Base-by-base conservation (phyloP, 1,140 invertebrate genomes). In the Trypoxylus dichotomus region DNA sequence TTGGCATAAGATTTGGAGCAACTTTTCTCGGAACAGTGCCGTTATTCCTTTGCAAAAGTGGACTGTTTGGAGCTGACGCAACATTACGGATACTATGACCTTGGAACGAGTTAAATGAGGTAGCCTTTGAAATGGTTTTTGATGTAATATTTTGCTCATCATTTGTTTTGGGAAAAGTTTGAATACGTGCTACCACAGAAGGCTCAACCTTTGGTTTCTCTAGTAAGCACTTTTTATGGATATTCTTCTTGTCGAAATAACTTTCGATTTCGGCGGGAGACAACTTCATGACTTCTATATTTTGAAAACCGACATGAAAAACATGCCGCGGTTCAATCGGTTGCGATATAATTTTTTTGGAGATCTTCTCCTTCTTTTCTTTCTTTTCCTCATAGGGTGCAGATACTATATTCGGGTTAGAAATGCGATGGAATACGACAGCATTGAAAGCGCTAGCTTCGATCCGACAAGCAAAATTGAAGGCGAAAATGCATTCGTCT, bases 241-340 rank as follows among this genome's bases (percentile, higher is more conserved):
- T 68, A 68, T 68, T 68, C 21, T 68, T 68, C 27, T 68, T 68
- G 13, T 68, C 60, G 15, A 68, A 68, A 7, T 68, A 68, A 68
- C 60, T 68, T 29, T 68, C 60, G 60, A 68, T 68, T 68, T 68
- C 60, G 5, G 21, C 27, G 13, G 60, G 60, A 7, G 60, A 6
- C 7, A 68, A 27, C 21, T 68, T 68, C 24, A 68, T 25, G 8
- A 68, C 60, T 0, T 68, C 60, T 1, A 24, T 1, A 7, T 68
- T 68, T 68, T 68, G 25, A 25, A 68, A 68, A 68, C 60, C 60
- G 3, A 68, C 60, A 15, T 68, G 60, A 15, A 68, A 68, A 24
- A 5, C 27, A 29, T 68, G 60, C 3, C 24, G 60, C 21, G 60
- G 60, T 24, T 68, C 60, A 29, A 68, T 68, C 1, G 60, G 60